Evolutionary conservation across 2,113 vertebrate species (phyloP), one percentile per base, ranked within the genome.

Genomic region (Xiphias gladius): DNA sequence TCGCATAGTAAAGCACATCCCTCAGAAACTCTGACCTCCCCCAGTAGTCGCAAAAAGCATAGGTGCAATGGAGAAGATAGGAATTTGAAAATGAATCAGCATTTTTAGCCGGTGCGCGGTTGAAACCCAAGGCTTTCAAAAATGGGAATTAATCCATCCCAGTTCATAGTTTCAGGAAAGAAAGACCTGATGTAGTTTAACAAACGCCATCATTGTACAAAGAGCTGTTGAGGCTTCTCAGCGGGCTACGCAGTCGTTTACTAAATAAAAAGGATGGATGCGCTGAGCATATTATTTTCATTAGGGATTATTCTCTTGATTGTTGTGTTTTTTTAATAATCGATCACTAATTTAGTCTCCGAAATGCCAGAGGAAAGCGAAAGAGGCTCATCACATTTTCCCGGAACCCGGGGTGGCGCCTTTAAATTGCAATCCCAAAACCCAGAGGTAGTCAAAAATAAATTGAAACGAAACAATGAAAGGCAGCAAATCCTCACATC

Each of bases 31-130:
- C 64, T 39, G 76, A 85, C 71, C 68, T 64, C 22, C 59, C 30
- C 65, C 76, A 89, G 91, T 71, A 86, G 72, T 89, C 75, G 30
- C 69, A 43, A 68, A n/a, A 35, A 71, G 68, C 35, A 30, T 57
- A 84, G 80, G 80, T 79, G 75, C 71, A 85, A 61, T 48, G 66
- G 65, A 74, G 63, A 75, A 83, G 85, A 89, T 64, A 73, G 81
- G 54, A 30, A 80, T 91, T 82, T 88, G 76, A 73, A 91, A 88
- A 92, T 92, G 65, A 82, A 89, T 89, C 84, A 80, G 76, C 84
- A 82, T 79, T 82, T 90, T 79, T 55, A 3, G n/a, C 73, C 26
- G 58, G 52, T 76, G 84, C 85, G 73, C 84, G 70, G 55, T 66
- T 19, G 24, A 87, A 88, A 84, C 46, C 37, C 43, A 57, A 68